Base-by-base conservation (phyloP, 2,797 vertebrate genomes). In the Podarcis siculus region DNA sequence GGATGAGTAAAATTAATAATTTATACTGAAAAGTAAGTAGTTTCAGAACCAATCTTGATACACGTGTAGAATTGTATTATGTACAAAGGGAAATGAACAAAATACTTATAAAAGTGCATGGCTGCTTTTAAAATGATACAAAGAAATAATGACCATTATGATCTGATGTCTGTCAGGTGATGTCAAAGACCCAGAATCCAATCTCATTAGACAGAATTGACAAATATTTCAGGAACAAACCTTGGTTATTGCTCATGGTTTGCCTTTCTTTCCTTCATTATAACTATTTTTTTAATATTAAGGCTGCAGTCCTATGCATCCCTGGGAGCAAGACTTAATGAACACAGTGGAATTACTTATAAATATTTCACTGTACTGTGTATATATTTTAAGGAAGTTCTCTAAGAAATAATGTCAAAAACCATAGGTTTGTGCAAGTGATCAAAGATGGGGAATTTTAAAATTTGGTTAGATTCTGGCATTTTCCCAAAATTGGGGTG, bases 1-100 rank as follows among this genome's bases (percentile, higher is more conserved):
- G 76, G 27, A 61, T 82, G 13, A 92, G 79, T 85, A 84, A 91
- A 23, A 86, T 5, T 35, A 84, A 87, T n/a, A 89, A 27, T 91
- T 78, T 79, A 32, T 10, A 13, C 17, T 19, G 15, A 82, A 76
- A 76, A 39, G 12, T 85, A 17, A 15, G 25, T 64, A 10, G 42
- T 35, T 79, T 79, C 35, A 35, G 5, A 37, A 72, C 17, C 58
- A 17, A 3, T 71, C 19, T 9, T 86, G 64, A 30, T n/a, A 49
- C 8, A 79, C 66, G 1, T 30, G 27, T 39, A 10, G n/a, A 23
- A 76, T 61, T 86, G 27, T 71, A 58, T 58, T 86, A 32, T 13
- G 12, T 35, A 21, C 23, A 86, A 86, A 67, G 49, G 12, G 12
- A 71, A 55, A 32, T 71, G 23, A 58, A 17, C 10, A 35, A 49